Evolutionary conservation across 1,140 invertebrate genomes (phyloP), one percentile per base, ranked within the genome.

Genomic region (Sesamia nonagrioides): DNA sequence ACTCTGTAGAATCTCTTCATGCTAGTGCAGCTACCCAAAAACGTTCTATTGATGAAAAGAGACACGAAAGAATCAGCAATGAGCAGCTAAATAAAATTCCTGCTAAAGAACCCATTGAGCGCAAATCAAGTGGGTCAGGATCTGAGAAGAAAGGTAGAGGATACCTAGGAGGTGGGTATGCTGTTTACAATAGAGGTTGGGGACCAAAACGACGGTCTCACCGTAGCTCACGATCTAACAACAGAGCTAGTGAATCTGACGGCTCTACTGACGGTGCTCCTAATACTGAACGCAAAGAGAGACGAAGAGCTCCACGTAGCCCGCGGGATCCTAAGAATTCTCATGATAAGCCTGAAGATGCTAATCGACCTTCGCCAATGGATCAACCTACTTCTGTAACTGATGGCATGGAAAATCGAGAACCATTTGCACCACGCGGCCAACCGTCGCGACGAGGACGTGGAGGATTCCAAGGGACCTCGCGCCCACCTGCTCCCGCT

Each of bases 391-490:
- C 72, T 52, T 69, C 60, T 35, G 48, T 78, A 27, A 81, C 82
- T 13, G 92, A 95, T 73, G 83, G 81, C n/a, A 82, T 91, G 76
- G 92, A 94, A 86, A 94, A 91, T 50, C 86, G 89, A 69, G 92
- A 94, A 82, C 96, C 96, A 68, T 98, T 98, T 94, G 96, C 97
- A 11, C 98, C 97, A 0, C 96, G 97, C 15, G 98, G 98, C 3
- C 97, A 98, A 89, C 98, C 97, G 0, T 98, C 97, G 3, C 95
- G 97, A 72, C 96, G 97, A 40, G 97, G 97, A 35, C 95, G 97
- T 56, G 97, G 97, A 72, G 97, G 96, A 52, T 96, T 95, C 80
- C 94, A 96, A 81, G 96, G 96, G 13, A 89, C 95, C 3, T 89
- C 95, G 8, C 87, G 95, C 50, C 95, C 85, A 52, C 91, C 92